These are phyloP conservation scores for Clinocottus analis DNA, from an alignment of 2,113 vertebrate species.

Conservation along the genomic window DNA sequence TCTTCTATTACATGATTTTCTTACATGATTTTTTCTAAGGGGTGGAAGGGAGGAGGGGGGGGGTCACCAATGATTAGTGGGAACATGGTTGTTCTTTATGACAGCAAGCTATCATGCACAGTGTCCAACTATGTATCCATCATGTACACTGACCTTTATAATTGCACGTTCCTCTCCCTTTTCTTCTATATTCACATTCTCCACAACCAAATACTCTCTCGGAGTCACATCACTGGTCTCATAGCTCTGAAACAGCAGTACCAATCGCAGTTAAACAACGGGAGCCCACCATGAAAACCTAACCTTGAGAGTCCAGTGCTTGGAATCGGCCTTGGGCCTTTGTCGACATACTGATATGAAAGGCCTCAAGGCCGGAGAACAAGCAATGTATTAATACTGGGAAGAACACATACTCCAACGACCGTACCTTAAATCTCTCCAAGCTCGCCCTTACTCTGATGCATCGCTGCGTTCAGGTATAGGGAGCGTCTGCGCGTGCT, in stretches of 20 bases:
- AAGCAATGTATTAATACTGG: neutral
- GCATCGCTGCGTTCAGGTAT: slow-evolving; percentile 53
- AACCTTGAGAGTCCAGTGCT: neutral
- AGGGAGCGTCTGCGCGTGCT: slow-evolving; percentile 62
- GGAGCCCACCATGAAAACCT: neutral
- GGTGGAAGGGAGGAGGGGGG: too few species aligned
- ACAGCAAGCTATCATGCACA: too few species aligned
- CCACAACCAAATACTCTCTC: neutral
- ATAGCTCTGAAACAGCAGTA: neutral
- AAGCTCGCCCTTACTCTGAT: neutral
- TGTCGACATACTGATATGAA: neutral
- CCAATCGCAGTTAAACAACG: neutral
- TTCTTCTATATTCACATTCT: neutral
- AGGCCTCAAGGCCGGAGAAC: neutral
- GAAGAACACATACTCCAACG: neutral
- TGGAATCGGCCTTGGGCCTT: neutral
- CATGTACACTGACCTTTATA: neutral
- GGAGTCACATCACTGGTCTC: neutral
- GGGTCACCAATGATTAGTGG: too few species aligned
- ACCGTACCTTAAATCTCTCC: neutral
- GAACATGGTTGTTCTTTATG: neutral
- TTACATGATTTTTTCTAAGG: too few species aligned
- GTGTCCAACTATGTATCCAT: neutral
- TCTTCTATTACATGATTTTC: too few species aligned
- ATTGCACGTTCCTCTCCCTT: neutral